phyloP scores from a whole-genome alignment of 2,113 vertebrate genomes.

The Typhlomys cinereus region DNA sequence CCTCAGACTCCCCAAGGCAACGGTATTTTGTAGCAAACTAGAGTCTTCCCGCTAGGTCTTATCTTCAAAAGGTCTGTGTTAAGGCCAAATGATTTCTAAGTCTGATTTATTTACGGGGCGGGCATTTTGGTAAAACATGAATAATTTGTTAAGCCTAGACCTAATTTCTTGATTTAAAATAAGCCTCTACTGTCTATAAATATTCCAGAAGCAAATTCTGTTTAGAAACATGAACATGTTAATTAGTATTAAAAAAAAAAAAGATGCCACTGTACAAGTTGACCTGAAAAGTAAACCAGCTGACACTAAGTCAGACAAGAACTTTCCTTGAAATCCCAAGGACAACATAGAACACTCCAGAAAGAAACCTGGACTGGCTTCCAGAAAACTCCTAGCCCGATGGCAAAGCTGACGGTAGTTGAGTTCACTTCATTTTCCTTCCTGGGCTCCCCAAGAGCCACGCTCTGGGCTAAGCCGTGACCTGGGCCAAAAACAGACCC shows the following conservation, averaged over 20 bases:
- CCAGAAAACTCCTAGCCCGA: neutral
- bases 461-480: neutral
- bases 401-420: neutral
- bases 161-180: neutral
- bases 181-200: neutral
- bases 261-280: neutral
- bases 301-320: neutral
- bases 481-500: neutral
- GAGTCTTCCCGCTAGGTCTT: neutral
- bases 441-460: neutral
- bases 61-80: neutral
- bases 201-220: slow-evolving; percentile 1
- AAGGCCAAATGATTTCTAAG: slow-evolving; percentile 36
- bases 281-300: neutral
- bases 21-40: neutral
- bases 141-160: neutral
- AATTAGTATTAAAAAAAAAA: neutral
- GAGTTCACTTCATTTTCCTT: neutral
- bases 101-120: neutral
- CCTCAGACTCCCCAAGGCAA: neutral
- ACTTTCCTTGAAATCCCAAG: neutral
- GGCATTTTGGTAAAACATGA: slow-evolving; percentile 12
- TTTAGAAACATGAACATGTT: neutral
- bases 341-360: neutral
- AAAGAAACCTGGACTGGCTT: neutral